Evolutionary conservation across 2,797 vertebrate genomes (phyloP).

Genomic region (Xiphophorus birchmanni): DNA sequence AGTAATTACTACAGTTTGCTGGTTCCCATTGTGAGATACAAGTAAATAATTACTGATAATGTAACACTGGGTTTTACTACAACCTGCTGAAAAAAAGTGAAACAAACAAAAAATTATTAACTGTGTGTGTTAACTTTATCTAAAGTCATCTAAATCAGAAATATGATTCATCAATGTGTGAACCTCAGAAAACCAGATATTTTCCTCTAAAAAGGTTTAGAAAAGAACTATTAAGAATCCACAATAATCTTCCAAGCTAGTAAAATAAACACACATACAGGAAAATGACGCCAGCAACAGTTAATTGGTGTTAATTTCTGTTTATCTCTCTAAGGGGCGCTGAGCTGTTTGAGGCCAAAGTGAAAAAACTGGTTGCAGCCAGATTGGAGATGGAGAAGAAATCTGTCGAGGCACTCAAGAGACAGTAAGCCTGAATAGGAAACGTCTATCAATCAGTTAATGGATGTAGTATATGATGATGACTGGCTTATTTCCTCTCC

Average conservation of each 20-base stretch:
- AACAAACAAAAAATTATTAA: neutral
- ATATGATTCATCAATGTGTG: neutral
- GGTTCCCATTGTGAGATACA: neutral
- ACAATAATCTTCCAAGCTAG: neutral
- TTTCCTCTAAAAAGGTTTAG: neutral
- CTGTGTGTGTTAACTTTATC: neutral
- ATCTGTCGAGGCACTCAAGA: constrained; percentile 78
- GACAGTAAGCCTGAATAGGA: constrained; percentile 71
- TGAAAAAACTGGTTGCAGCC: constrained; percentile 78
- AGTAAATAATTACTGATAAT: neutral
- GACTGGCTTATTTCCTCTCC: neutral
- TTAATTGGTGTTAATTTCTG: constrained; percentile 9
- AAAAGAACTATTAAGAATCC: too few relatives aligned
- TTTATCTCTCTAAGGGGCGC: constrained; percentile 73
- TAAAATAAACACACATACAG: neutral
- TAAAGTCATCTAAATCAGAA: neutral
- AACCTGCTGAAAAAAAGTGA: neutral
- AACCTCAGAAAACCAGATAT: neutral
- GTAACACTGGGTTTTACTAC: neutral
- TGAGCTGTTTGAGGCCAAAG: constrained; percentile 81
- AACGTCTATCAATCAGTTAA: constrained; percentile 13
- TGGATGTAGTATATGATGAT: constrained; percentile 8
- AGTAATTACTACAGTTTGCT: neutral
- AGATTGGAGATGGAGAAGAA: constrained; percentile 79
- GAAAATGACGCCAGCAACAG: neutral